These are phyloP conservation scores for Schlechtendalia chinensis DNA, from an alignment of 1,140 invertebrate species.

Conservation along the genomic window DNA sequence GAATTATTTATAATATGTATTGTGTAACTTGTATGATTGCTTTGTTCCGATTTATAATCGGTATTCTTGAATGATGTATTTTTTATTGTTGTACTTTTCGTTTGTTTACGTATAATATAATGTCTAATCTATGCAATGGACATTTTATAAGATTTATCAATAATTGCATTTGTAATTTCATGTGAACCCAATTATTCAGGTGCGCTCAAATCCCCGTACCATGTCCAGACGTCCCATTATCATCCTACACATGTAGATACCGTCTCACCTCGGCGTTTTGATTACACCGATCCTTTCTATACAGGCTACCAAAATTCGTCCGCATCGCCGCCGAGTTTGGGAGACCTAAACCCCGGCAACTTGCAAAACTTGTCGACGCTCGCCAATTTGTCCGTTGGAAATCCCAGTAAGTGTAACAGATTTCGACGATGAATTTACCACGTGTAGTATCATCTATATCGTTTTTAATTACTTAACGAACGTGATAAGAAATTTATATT, in stretches of 20 bases:
- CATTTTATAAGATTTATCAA: constrained; percentile 4
- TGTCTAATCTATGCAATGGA: no score
- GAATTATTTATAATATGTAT: no score
- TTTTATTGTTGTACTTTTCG: neutral
- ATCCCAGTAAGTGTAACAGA: constrained; percentile 56
- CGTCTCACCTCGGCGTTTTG: constrained; percentile 22
- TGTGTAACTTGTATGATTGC: no score
- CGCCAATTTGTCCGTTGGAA: constrained; percentile 60
- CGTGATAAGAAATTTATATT: no score
- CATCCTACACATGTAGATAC: constrained; percentile 40
- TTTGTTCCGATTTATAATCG: no score
- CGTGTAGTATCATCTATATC: no score
- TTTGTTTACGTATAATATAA: neutral
- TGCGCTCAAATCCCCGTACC: constrained; percentile 47
- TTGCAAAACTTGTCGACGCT: constrained; percentile 66
- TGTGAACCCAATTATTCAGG: constrained; percentile 37
- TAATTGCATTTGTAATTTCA: constrained; percentile 20
- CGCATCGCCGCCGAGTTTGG: constrained; percentile 20
- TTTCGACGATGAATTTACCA: constrained; percentile 37
- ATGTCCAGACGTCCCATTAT: constrained; percentile 46
- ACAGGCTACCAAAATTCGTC: constrained; percentile 40
- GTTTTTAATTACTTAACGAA: no score
- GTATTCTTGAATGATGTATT: no score
- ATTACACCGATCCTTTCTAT: constrained; percentile 50
- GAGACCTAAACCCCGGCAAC: constrained; percentile 62